Base-by-base conservation (phyloP, 2,113 vertebrate genomes). In the Burhinus oedicnemus region DNA sequence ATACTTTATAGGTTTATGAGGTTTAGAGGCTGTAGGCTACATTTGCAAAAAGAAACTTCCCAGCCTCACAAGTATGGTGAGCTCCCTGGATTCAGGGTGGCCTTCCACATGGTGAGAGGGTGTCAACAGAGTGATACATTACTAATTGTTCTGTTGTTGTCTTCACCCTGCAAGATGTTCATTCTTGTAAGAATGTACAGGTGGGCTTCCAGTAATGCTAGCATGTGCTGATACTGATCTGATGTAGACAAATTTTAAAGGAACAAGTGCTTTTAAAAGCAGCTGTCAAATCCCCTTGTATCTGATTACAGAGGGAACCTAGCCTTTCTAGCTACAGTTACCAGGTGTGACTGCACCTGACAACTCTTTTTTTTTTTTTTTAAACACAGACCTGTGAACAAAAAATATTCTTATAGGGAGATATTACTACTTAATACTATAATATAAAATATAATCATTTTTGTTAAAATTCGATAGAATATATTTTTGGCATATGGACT, bases 111-210 rank as follows among this genome's bases (percentile, higher is more conserved):
- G 22, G 19, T 22, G 6, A 64, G 54, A 83, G 17, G 16, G 23
- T 2, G 2, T 51, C 51, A 80, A 29, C 0, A 74, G 17, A 27
- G 12, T 34, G 19, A 36, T 5, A 64, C 0, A 8, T 49, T 51
- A 49, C 42, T 62, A 74, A 54, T 4, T 52, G 5, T 27, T 88
- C 29, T 51, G 15, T 26, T 87, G 34, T 19, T 83, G 19, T 66
- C 51, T 52, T 90, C 5, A 3, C 3, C 12, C 38, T 45, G 8
- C 2, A 2, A 90, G 23, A 30, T n/a, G 58, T 12, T 62, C 1
- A 26, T 83, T 89, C 17, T 17, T 51, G 15, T 45, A 92, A 38
- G 38, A 89, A 79, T 9, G 26, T 17, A 32, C 42, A 45, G 15
- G 21, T 49, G 34, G 44, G 19, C 21, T 49, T 88, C 49, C 62